Evolutionary conservation across 2,888 invertebrate species (phyloP).

Genomic region (Melieria crassipennis): DNA sequence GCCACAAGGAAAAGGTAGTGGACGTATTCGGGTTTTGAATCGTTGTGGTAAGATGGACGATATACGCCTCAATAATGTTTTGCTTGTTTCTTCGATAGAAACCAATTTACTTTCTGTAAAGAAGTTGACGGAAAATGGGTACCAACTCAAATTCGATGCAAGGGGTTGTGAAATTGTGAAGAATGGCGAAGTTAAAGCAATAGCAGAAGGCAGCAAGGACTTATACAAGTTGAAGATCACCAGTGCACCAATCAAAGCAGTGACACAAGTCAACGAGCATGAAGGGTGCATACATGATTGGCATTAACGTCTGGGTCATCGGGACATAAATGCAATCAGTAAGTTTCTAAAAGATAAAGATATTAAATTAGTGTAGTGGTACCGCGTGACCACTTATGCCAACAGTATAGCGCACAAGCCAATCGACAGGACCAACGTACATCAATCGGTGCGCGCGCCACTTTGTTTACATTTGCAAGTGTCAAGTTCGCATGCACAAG

Average conservation of each 20-base stretch:
- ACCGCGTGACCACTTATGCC: too few species aligned
- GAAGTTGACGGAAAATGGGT: slow-evolving; percentile 7
- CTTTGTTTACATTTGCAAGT: too few species aligned
- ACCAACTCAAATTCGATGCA: not conserved
- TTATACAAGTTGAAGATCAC: not conserved
- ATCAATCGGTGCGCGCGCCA: too few species aligned
- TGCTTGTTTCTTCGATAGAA: slow-evolving; percentile 22
- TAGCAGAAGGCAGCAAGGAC: not conserved
- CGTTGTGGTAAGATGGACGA: slow-evolving; percentile 35
- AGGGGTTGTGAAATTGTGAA: not conserved
- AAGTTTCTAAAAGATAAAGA: slow-evolving; percentile 22
- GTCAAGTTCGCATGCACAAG: too few species aligned
- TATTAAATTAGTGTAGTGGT: too few species aligned
- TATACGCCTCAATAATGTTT: slow-evolving; percentile 29
- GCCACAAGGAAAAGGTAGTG: slow-evolving; percentile 33
- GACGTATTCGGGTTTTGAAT: slow-evolving; percentile 29
- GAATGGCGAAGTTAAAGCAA: slow-evolving; percentile 2
- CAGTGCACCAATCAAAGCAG: not conserved
- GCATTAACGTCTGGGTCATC: slow-evolving; percentile 25
- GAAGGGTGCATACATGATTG: not conserved
- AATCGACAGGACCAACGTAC: too few species aligned
- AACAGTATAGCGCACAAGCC: too few species aligned
- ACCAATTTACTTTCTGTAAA: slow-evolving; percentile 12
- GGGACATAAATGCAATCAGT: not conserved
- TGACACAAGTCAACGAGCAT: not conserved